Conservation (phyloP, 2,113 vertebrate genomes). For the Haliaeetus leucogaster region DNA sequence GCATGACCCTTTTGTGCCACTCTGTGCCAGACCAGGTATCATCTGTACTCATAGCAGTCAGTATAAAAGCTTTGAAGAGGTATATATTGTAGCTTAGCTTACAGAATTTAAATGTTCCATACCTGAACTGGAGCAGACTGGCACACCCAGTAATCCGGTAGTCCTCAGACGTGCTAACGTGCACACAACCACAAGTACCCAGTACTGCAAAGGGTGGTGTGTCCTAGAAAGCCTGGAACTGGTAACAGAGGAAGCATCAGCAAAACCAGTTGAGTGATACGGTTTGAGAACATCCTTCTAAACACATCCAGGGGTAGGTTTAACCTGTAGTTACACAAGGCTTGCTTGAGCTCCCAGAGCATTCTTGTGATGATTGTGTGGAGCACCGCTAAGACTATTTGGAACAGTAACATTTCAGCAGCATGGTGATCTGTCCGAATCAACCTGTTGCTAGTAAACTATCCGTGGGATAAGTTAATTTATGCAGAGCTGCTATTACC, state of each 20-base stretch:
- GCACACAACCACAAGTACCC: not conserved
- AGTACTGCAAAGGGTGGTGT: not conserved
- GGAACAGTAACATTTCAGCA: not conserved
- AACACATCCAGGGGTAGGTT: not conserved
- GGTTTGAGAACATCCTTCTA: not conserved
- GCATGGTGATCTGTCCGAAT: not conserved
- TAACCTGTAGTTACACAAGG: not conserved
- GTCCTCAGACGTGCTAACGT: not conserved
- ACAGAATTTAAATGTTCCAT: not conserved
- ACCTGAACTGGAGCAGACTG: not conserved
- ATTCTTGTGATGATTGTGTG: not conserved
- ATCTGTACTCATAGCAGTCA: not conserved
- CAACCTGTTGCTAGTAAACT: not conserved
- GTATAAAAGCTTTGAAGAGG: not conserved
- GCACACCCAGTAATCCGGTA: not conserved
- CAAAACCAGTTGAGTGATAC: accelerated
- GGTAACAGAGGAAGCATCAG: not conserved
- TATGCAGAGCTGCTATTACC: not conserved
- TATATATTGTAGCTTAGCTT: not conserved
- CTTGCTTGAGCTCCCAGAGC: not conserved
- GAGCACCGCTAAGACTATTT: not conserved
- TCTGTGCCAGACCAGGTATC: not conserved
- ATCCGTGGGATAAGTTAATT: not conserved
- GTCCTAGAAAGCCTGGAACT: not conserved
- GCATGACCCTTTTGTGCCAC: not conserved